A percentile compares a stretch with the other conserved stretches of the same genome.
These are phyloP conservation scores for Taenaris catops DNA, from an alignment of 2,888 invertebrate genomes.

Conservation along the genomic window DNA sequence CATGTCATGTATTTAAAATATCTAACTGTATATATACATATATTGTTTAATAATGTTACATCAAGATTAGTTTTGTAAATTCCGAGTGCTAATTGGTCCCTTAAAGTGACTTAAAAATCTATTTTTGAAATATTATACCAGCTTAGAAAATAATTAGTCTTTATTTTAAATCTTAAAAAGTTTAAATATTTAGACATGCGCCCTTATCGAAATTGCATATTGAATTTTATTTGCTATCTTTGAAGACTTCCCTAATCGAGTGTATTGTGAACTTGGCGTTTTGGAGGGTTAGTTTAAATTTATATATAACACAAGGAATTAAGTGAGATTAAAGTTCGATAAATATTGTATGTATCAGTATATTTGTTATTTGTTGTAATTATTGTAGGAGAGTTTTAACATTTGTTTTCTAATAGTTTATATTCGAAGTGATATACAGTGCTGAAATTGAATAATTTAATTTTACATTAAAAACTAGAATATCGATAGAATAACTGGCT, in stretches of 20 bases:
- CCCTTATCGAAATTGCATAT: too few relatives aligned
- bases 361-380: slow-evolving; percentile 76
- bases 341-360: slow-evolving; percentile 49
- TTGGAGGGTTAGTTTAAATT: slow-evolving; percentile 46
- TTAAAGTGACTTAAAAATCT: too few relatives aligned
- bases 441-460: slow-evolving; percentile 42
- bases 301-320: slow-evolving; percentile 33
- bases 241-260: slow-evolving; percentile 9
- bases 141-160: too few relatives aligned
- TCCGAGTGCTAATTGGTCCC: too few relatives aligned
- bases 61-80: too few relatives aligned
- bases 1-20: too few relatives aligned
- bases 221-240: slow-evolving; percentile 11
- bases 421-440: slow-evolving; percentile 52
- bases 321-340: slow-evolving; percentile 76
- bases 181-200: too few relatives aligned
- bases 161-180: too few relatives aligned
- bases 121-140: too few relatives aligned
- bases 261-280: slow-evolving; percentile 43
- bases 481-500: slow-evolving; percentile 38
- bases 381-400: slow-evolving; percentile 76
- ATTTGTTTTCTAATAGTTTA: slow-evolving; percentile 64
- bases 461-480: slow-evolving; percentile 40
- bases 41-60: too few relatives aligned
- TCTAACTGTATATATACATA: too few relatives aligned